Evolutionary conservation across 2,888 invertebrate genomes (phyloP).

Genomic region (Pilophorus perplexus): DNA sequence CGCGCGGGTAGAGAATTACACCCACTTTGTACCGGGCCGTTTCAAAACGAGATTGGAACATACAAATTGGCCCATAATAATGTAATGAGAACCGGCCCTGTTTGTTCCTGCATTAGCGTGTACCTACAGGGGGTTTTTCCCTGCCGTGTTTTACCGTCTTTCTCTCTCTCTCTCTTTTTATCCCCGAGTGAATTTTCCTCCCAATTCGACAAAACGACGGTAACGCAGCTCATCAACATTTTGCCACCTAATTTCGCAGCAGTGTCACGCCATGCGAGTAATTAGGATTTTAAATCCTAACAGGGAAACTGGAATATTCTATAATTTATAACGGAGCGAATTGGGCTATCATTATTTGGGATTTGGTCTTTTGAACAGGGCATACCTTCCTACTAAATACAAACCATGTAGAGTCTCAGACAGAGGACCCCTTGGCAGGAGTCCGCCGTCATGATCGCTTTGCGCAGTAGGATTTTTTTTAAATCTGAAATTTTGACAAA

Average conservation of each 20-base stretch:
- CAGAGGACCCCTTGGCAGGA: too few species aligned
- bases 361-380: too few species aligned
- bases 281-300: too few species aligned
- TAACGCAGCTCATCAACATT: constrained; percentile 30
- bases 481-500: too few species aligned
- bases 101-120: constrained; percentile 8
- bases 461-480: too few species aligned
- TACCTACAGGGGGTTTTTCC: not conserved
- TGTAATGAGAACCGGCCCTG: constrained; percentile 30
- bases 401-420: too few species aligned
- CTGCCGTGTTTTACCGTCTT: not conserved
- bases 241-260: constrained; percentile 14
- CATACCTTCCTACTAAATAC: too few species aligned
- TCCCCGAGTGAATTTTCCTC: constrained; percentile 9
- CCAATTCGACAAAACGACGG: constrained; percentile 18
- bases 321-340: too few species aligned
- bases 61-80: constrained; percentile 36
- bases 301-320: too few species aligned
- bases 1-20: constrained; percentile 4
- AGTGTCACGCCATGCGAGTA: too few species aligned
- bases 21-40: constrained; percentile 28
- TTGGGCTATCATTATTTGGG: too few species aligned
- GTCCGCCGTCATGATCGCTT: too few species aligned
- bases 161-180: not conserved
- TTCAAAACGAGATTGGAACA: constrained; percentile 33